Base-by-base conservation (phyloP, 2,888 invertebrate genomes). In the Glyphotaelius pellucidus region DNA sequence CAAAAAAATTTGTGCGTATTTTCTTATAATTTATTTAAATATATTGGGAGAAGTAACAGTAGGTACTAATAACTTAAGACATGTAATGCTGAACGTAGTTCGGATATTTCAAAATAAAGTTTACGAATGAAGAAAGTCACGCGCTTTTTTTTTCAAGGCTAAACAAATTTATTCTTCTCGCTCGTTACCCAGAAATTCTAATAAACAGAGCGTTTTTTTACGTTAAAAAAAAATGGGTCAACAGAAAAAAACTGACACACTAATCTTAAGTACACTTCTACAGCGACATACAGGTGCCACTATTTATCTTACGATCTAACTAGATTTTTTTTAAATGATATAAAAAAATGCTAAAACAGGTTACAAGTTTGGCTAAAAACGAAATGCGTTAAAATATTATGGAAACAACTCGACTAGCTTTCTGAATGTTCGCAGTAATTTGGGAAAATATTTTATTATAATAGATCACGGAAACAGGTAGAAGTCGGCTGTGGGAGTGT, bases 61-160 rank as follows among this genome's bases (percentile, higher is more conserved):
- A n/a, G n/a, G n/a, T 42, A 42, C 42, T 42, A 42, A 42, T 32
- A 83, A 14, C 19, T 83, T 7, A 30, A 83, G 32, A 15, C 32
- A 67, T 25, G 67, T 9, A n/a, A 67, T 67, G 67, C 25, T 67
- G n/a, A 67, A n/a, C 25, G 67, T 25, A 67, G 25, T 67, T 67
- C 5, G 19, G 52, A 52, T 67, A 67, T 25, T 67, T 25, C 25
- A 67, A 67, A 67, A 67, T 67, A 67, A 25, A n/a, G 67, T 67
- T 67, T 80, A 35, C 35, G 12, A 9, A 3, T 4, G 88, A 35
- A 19, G 38, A 89, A 67, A 67, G 79, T 89, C 88, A 89, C 88
- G 88, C 79, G 79, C 88, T 31, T 32, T 89, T 67, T n/a, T 25
- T 84, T 84, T 80, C 88, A 89, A 89, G 88, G 88, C 79, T 35